Evolutionary conservation across 2,113 vertebrate genomes (phyloP).

Genomic region (Cisticola juncidis): DNA sequence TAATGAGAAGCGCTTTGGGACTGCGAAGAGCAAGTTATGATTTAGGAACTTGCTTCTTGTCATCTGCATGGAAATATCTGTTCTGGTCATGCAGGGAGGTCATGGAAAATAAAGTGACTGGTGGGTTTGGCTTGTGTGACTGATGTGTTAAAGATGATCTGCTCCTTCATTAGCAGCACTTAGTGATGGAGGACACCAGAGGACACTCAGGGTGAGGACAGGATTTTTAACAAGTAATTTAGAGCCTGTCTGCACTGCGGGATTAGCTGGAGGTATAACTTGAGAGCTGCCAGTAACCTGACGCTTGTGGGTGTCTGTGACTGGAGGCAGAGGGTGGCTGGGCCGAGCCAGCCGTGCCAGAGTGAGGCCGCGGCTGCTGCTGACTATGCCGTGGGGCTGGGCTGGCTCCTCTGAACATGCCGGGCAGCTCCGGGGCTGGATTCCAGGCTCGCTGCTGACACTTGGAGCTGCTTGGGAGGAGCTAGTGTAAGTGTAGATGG

Average conservation of each 20-base stretch:
- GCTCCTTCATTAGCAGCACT: slow-evolving; percentile 36
- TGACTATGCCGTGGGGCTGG: background rate
- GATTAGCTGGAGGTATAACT: background rate
- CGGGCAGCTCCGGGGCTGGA: background rate
- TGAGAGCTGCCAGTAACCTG: background rate
- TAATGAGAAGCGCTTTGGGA: background rate
- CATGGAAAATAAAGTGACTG: background rate
- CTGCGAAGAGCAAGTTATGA: background rate
- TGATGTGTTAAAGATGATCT: slow-evolving; percentile 32
- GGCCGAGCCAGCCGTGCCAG: background rate
- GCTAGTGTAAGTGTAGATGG: background rate
- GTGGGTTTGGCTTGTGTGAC: slow-evolving; percentile 19
- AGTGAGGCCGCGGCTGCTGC: background rate
- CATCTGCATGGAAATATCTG: background rate
- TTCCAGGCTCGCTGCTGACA: background rate
- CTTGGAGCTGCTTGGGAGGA: background rate
- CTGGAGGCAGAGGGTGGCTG: background rate
- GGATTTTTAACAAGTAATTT: slow-evolving; percentile 37
- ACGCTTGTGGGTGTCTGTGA: background rate
- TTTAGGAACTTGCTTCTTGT: background rate
- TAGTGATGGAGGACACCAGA: background rate
- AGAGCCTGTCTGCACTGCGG: background rate
- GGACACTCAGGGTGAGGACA: background rate
- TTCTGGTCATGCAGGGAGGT: background rate
- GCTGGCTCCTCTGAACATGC: background rate